Evolutionary conservation across 2,888 invertebrate genomes (phyloP).

Genomic region (Rhingia rostrata): DNA sequence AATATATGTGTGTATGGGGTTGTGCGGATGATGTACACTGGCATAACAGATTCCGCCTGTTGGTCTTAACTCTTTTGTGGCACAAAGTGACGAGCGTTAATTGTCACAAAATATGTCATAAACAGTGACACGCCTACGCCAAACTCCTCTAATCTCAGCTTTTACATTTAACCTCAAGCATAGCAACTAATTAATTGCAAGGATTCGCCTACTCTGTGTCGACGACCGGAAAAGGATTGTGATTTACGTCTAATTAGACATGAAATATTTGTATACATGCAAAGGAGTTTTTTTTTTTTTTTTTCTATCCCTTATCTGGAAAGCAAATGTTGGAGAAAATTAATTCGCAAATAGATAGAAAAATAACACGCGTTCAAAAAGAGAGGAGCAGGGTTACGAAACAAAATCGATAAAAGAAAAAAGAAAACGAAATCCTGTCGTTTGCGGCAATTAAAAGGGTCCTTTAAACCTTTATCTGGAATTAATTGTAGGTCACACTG

Average conservation of each 20-base stretch:
- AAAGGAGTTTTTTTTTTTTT: neutral
- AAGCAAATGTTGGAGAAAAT: neutral
- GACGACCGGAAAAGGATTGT: constrained; percentile 37
- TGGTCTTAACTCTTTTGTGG: constrained; percentile 5
- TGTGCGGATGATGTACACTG: neutral
- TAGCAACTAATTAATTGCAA: constrained; percentile 60
- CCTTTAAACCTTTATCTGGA: too few species aligned
- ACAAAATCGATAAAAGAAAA: constrained; percentile 3
- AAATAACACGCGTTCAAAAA: neutral
- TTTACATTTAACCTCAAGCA: constrained; percentile 49
- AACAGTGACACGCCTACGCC: constrained; percentile 61
- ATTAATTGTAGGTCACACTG: too few species aligned
- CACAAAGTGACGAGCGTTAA: constrained; percentile 50
- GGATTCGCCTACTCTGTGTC: constrained; percentile 49
- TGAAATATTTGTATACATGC: constrained; percentile 49
- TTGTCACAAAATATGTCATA: constrained; percentile 69
- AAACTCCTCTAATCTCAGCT: constrained; percentile 46
- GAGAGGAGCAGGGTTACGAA: neutral
- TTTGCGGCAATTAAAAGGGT: too few species aligned
- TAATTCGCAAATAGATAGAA: neutral
- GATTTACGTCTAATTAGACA: constrained; percentile 57
- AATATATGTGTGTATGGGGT: neutral
- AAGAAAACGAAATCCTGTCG: neutral
- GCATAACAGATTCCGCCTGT: constrained; percentile 9
- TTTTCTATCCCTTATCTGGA: neutral